Conservation (phyloP, 2,797 vertebrate genomes). For the Spinus olivaceus region DNA sequence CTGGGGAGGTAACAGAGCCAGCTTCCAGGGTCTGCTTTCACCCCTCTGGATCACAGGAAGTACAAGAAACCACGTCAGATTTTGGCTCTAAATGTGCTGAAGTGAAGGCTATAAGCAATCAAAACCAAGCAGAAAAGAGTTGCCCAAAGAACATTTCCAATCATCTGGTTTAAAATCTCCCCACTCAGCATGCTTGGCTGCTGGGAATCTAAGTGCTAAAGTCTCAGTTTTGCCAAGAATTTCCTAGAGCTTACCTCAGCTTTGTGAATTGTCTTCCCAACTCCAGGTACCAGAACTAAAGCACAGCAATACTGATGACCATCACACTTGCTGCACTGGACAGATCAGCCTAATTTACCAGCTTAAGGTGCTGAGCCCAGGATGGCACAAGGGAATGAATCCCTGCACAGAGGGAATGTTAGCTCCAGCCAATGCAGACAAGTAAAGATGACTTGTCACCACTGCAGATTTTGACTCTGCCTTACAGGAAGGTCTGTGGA, state of each 20-base stretch:
- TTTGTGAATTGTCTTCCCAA: neutral
- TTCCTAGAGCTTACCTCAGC: neutral
- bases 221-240: neutral
- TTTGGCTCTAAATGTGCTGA: neutral
- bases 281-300: neutral
- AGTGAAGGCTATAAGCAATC: neutral
- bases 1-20: neutral
- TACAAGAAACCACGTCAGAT: neutral
- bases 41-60: neutral
- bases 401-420: neutral
- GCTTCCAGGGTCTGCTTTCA: neutral
- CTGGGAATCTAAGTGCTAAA: neutral
- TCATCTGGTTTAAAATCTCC: neutral
- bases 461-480: neutral
- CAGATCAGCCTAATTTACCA: neutral
- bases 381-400: fast-evolving
- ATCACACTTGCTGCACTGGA: neutral
- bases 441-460: neutral
- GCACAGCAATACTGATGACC: neutral
- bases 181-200: neutral
- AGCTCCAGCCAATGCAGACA: neutral
- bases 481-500: neutral
- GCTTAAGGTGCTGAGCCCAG: neutral
- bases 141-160: neutral
- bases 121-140: neutral